phyloP scores from a whole-genome alignment of 2,797 vertebrate genomes.

The Australoheros facetus region DNA sequence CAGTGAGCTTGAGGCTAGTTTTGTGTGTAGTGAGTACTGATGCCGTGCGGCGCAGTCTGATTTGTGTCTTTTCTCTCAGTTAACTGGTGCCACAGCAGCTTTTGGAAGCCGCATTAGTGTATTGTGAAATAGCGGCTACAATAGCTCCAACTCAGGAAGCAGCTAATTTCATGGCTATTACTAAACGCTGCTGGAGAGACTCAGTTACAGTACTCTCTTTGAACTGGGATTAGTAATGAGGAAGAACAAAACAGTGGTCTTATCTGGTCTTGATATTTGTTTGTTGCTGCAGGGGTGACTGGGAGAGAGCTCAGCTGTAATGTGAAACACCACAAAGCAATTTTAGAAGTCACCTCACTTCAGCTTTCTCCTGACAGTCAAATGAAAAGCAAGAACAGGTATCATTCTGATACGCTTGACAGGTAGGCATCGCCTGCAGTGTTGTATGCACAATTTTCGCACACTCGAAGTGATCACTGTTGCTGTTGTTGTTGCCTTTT shows the following conservation, averaged over 20 bases:
- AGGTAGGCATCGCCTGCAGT: constrained; percentile 45
- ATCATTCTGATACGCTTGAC: constrained; percentile 32
- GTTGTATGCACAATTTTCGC: background rate
- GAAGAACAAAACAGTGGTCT: constrained; percentile 58
- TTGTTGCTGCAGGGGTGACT: constrained; percentile 29
- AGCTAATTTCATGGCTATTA: constrained; percentile 72
- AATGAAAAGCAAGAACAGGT: constrained; percentile 23
- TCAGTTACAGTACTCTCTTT: constrained; percentile 47
- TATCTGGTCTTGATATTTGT: constrained; percentile 54
- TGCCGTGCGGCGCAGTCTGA: background rate
- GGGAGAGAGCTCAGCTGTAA: constrained; percentile 14
- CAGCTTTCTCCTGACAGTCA: constrained; percentile 40
- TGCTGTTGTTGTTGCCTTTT: background rate
- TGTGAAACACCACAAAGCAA: constrained; percentile 22
- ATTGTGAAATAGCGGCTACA: constrained; percentile 6
- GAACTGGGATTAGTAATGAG: constrained; percentile 65
- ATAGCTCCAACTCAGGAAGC: constrained; percentile 5
- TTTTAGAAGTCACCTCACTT: constrained; percentile 24
- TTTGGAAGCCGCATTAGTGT: constrained; percentile 3
- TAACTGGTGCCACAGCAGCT: background rate
- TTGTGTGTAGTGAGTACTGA: background rate
- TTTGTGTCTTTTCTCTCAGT: background rate
- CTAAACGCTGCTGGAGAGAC: constrained; percentile 40
- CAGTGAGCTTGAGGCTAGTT: constrained; percentile 21
- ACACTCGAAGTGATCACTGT: background rate